Evolutionary conservation across 2,797 vertebrate species (phyloP).

Genomic region (Karalla daura): DNA sequence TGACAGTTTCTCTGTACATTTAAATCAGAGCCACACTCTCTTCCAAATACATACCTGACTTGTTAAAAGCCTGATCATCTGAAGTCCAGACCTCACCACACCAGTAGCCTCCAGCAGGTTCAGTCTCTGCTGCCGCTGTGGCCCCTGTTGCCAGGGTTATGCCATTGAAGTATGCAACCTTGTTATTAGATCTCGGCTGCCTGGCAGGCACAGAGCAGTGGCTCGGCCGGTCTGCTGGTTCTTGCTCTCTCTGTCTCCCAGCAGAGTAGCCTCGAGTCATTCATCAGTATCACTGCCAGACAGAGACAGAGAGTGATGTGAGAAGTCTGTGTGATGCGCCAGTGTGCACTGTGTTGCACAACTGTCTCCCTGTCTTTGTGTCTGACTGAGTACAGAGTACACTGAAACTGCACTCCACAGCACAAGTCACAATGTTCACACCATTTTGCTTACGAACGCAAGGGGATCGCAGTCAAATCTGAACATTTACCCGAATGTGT

Average conservation of each 20-base stretch:
- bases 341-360: slow-evolving; percentile 6
- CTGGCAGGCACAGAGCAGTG: slow-evolving; percentile 52
- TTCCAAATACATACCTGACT: slow-evolving; percentile 25
- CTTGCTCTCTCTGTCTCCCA: slow-evolving; percentile 46
- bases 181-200: slow-evolving; percentile 64
- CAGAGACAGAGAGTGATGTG: slow-evolving; percentile 36
- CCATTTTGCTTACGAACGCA: background rate
- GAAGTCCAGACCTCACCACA: slow-evolving; percentile 9
- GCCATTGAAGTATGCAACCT: slow-evolving; percentile 59
- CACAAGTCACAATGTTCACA: background rate
- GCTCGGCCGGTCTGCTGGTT: slow-evolving; percentile 41
- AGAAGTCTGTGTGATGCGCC: slow-evolving; percentile 43
- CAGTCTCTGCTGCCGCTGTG: slow-evolving; percentile 23
- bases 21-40: slow-evolving; percentile 4
- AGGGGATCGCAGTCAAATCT: background rate
- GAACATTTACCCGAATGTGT: background rate
- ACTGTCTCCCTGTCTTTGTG: slow-evolving; percentile 2
- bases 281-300: slow-evolving; percentile 54
- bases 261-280: slow-evolving; percentile 62
- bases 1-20: slow-evolving; percentile 40
- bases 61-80: slow-evolving; percentile 18
- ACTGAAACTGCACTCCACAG: background rate
- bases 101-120: slow-evolving; percentile 18
- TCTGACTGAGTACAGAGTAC: background rate
- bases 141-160: slow-evolving; percentile 60